Base-by-base conservation (phyloP, 2,888 invertebrate genomes). In the Parasteatoda lunata region DNA sequence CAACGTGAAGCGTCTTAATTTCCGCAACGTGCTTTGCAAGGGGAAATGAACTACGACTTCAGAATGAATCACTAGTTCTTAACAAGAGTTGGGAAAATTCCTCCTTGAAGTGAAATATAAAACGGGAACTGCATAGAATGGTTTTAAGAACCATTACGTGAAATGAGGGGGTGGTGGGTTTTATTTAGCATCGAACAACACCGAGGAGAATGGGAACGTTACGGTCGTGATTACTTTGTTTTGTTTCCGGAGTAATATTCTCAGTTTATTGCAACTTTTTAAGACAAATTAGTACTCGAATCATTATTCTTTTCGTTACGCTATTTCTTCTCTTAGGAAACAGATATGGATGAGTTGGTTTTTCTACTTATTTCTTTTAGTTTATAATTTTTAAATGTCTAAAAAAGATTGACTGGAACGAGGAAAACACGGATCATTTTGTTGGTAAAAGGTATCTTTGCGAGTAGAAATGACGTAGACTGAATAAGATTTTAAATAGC, bases 31-130 rank as follows among this genome's bases (percentile, higher is more conserved):
- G 45, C 47, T 30, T 59, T 54, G 71, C 8, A 54, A 54, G 49
- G 70, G 69, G 77, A 79, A 79, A 79, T 79, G 78, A 71, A 48
- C 78, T 70, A 70, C 47, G 47, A 79, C 78, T 69, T 70, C 70
- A 71, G 30, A 54, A 54, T 54, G 54, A 54, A 4, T 54, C 54
- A 54, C 54, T 11, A 30, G 54, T 8, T 8, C 54, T 54, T 54
- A 54, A 54, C 54, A 54, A 54, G 54, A 54, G 54, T 54, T 3
- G 54, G 9, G 3, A 4, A 54, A 54, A 54, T 2, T 4, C 54
- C 54, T 54, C 54, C 13, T 54, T 8, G 13, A 5, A 8, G 13
- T 54, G 54, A 54, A 54, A 54, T 54, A 54, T 13, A 54, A 54
- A 54, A 8, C 13, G 54, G 54, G 54, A 54, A 54, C 9, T 54